Conservation (phyloP, 2,797 vertebrate genomes). For the Huso huso region DNA sequence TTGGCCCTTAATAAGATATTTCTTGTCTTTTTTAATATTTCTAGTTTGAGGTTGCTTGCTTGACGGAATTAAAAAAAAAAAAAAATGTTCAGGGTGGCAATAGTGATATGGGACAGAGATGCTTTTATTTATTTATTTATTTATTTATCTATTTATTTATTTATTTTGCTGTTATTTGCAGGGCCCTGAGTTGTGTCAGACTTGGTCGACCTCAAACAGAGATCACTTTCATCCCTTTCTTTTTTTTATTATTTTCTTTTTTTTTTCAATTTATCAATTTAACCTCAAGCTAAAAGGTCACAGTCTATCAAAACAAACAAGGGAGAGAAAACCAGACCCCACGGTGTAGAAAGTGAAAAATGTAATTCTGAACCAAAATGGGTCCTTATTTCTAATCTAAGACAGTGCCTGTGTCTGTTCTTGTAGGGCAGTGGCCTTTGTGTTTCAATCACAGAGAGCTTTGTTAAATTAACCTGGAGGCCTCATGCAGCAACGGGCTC, state of each 20-base stretch:
- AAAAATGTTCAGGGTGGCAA: too few relatives aligned
- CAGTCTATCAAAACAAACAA: background rate
- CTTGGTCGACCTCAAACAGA: background rate
- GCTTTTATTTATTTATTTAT: background rate
- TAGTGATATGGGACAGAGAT: background rate
- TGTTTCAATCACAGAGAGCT: conserved; percentile 9
- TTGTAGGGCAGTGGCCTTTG: background rate
- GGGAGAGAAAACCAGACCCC: background rate
- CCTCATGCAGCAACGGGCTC: background rate
- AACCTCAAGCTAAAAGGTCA: background rate
- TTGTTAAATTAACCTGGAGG: conserved; percentile 2
- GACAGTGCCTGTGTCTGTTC: background rate
- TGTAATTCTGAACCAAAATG: background rate
- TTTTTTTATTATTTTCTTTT: background rate
- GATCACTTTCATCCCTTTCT: background rate
- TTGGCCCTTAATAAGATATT: background rate
- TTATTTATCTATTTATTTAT: background rate
- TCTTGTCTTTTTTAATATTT: background rate
- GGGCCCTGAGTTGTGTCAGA: background rate
- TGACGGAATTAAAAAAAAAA: background rate
- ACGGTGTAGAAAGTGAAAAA: background rate
- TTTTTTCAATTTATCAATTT: background rate
- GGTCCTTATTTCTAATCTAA: background rate
- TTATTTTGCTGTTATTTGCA: too few relatives aligned
- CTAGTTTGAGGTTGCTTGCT: background rate